Evolutionary conservation across 2,888 invertebrate species (phyloP).

Genomic region (Phasia obesa): DNA sequence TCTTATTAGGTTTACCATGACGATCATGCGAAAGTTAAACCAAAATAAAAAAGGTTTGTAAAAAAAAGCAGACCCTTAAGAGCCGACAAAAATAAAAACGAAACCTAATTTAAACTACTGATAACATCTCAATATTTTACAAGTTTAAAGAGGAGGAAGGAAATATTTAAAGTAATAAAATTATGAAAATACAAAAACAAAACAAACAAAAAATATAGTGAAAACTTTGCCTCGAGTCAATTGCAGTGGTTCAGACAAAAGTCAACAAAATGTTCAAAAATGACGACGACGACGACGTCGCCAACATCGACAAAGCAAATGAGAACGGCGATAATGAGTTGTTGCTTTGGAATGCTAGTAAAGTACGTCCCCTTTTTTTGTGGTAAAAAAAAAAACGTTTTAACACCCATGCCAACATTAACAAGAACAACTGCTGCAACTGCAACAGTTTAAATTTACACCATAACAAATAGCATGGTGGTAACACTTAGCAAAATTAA

Average conservation of each 20-base stretch:
- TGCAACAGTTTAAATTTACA: conserved; percentile 54
- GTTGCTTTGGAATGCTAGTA: conserved; percentile 41
- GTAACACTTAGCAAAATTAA: conserved; percentile 58
- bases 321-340: conserved; percentile 32
- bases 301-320: background rate
- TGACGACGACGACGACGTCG: conserved; percentile 36
- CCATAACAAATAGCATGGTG: conserved; percentile 53
- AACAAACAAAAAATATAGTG: conserved; percentile 33
- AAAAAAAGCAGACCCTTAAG: conserved; percentile 58
- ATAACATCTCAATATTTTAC: conserved; percentile 56
- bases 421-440: conserved; percentile 37
- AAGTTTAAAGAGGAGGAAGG: conserved; percentile 37
- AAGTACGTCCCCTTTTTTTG: conserved; percentile 45
- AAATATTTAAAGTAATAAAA: no score
- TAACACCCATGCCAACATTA: conserved; percentile 58
- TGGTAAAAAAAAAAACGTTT: conserved; percentile 35
- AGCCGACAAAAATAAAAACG: conserved; percentile 62
- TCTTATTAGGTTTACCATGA: conserved; percentile 45
- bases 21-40: conserved; percentile 14
- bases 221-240: conserved; percentile 31
- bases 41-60: conserved; percentile 11
- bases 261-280: conserved; percentile 34
- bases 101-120: conserved; percentile 54
- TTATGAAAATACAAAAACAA: conserved; percentile 29
- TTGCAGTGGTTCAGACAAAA: conserved; percentile 29